Evolutionary conservation across 2,797 vertebrate genomes (phyloP).

Genomic region (Urophycis tenuis): DNA sequence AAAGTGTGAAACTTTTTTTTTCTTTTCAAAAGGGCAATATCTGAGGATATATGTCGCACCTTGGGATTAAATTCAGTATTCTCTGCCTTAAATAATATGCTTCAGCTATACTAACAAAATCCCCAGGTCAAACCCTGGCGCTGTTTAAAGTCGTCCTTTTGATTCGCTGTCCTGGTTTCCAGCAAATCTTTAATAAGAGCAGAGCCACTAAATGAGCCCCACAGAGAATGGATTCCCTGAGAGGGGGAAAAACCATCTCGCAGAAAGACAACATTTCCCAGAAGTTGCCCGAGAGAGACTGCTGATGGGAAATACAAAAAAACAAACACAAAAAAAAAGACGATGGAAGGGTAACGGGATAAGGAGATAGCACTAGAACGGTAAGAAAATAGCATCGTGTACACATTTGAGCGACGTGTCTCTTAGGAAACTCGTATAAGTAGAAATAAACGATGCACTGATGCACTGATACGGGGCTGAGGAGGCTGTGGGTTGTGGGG

Average conservation of each 20-base stretch:
- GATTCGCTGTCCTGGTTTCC: constrained; percentile 30
- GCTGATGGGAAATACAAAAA: neutral
- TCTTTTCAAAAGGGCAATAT: neutral
- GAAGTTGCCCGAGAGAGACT: constrained; percentile 26
- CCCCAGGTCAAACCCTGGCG: constrained; percentile 14
- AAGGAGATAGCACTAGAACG: neutral
- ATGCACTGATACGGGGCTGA: neutral
- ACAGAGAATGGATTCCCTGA: constrained; percentile 55
- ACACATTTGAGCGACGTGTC: neutral
- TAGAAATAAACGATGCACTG: neutral
- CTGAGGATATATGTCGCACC: constrained; percentile 3
- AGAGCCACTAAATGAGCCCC: constrained; percentile 39
- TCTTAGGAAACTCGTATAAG: neutral
- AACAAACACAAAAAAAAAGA: neutral
- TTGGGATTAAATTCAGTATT: constrained; percentile 5
- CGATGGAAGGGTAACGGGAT: neutral
- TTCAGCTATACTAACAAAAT: constrained; percentile 2
- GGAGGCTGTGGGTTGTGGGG: constrained; percentile 1
- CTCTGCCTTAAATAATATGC: constrained; percentile 6
- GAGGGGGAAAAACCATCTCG: constrained; percentile 29
- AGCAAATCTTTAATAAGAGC: constrained; percentile 24
- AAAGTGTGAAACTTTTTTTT: constrained; percentile 30
- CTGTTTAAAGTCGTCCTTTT: constrained; percentile 28
- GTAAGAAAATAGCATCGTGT: neutral
- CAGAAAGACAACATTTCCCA: constrained; percentile 35